Evolutionary conservation across 2,797 vertebrate species (phyloP).

Genomic region (Salmo trutta): DNA sequence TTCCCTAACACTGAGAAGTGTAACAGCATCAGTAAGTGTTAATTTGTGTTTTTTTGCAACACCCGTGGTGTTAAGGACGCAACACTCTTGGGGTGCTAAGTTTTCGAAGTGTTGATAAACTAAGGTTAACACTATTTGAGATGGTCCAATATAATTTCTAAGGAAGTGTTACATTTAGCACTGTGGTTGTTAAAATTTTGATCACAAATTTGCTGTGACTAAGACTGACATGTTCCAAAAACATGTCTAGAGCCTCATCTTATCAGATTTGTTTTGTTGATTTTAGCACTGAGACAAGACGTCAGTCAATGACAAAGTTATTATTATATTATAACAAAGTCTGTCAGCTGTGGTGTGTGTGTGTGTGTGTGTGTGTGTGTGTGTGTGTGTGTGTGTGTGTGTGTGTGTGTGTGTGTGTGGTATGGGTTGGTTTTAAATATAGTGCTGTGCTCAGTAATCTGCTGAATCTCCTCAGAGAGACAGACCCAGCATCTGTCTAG

Average conservation of each 20-base stretch:
- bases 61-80: too few relatives aligned
- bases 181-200: too few relatives aligned
- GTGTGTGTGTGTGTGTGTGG: neutral
- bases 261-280: constrained; percentile 38
- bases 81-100: too few relatives aligned
- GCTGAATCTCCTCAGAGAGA: constrained; percentile 61
- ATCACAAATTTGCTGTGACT: too few relatives aligned
- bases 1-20: too few relatives aligned
- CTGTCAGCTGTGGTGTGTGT: neutral
- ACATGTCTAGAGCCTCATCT: constrained; percentile 29
- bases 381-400: constrained; percentile 4
- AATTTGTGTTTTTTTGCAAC: too few relatives aligned
- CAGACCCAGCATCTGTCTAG: constrained; percentile 58
- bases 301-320: neutral
- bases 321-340: neutral
- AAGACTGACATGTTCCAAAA: constrained; percentile 8
- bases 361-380: neutral
- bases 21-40: too few relatives aligned
- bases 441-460: constrained; percentile 46
- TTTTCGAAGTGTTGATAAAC: too few relatives aligned
- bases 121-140: too few relatives aligned
- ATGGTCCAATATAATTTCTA: neutral
- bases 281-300: too few relatives aligned
- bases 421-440: too few relatives aligned
- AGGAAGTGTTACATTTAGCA: neutral